Base-by-base conservation (phyloP, 2,797 vertebrate genomes). In the Gobio occitaniae region DNA sequence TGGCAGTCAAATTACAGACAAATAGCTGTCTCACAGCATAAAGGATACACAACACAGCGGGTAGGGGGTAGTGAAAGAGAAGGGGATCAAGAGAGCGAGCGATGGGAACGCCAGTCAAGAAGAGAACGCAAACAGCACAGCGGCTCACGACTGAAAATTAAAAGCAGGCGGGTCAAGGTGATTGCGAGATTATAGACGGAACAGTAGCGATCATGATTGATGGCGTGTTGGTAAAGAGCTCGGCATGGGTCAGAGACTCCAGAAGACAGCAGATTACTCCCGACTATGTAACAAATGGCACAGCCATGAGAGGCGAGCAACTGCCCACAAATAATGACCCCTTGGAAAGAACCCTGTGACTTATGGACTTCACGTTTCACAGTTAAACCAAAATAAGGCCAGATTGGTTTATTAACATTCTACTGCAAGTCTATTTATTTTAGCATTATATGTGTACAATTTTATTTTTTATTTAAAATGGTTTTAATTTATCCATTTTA, bases 181-280 rank as follows among this genome's bases (percentile, higher is more conserved):
- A 91, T 84, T 90, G 92, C 86, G 92, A 93, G 93, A 95, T 94
- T 95, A 94, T 92, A 91, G 93, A 91, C 90, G 88, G 86, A 90
- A 90, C 84, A 86, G 89, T 89, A 89, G 90, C 90, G 90, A 87
- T 83, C 86, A 92, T 93, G 94, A 95, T 93, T 94, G 93, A 95
- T 95, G 93, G 80, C 87, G 90, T 90, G 92, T 92, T 94, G 91
- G 93, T 93, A 93, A 82, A 87, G 70, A 61, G 82, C 54, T 72
- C 56, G 19, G 29, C 59, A 21, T 4, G 72, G 88, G 88, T 89
- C 86, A 80, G 32, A 71, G 86, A 80, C 82, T 82, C 82, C 56
- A 32, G 85, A 88, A 81, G 83, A 86, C 82, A 88, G 72, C 86
- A 89, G 89, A 92, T 93, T 94, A 93, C 90, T 92, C 90, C 87